Percentiles rank a stretch among this genome's conserved stretches.
Conservation (phyloP, 2,113 vertebrate genomes). For the Riparia riparia region DNA sequence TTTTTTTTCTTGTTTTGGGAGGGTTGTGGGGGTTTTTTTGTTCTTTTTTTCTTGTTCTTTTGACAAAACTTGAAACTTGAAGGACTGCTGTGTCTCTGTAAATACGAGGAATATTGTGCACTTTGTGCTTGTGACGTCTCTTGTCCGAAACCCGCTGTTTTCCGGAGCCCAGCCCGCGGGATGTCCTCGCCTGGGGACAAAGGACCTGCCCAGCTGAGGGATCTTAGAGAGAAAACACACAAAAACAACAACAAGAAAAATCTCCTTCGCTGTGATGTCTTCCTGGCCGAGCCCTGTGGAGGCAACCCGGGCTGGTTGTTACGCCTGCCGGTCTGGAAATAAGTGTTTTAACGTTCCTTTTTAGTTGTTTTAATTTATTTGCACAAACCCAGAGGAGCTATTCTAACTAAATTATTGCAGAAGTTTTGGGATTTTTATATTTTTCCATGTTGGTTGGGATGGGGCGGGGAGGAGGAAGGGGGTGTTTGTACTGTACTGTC, state of each 20-base stretch:
- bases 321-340: conserved; percentile 71
- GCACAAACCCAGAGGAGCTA: conserved; percentile 84
- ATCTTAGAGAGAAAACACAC: conserved; percentile 2
- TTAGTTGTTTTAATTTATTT: conserved; percentile 85
- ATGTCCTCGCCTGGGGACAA: neutral
- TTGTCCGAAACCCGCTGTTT: conserved; percentile 82
- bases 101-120: conserved; percentile 90
- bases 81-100: conserved; percentile 98
- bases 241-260: neutral
- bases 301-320: conserved; percentile 47
- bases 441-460: conserved; percentile 77
- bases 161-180: conserved; percentile 62
- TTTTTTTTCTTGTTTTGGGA: neutral
- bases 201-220: conserved; percentile 59
- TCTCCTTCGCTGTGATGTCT: neutral
- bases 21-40: neutral
- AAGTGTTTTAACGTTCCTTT: conserved; percentile 72
- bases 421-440: conserved; percentile 79
- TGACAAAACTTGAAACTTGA: conserved; percentile 96
- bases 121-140: conserved; percentile 92
- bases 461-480: conserved; percentile 62
- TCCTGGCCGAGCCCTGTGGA: conserved; percentile 38
- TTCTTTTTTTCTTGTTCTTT: conserved; percentile 54
- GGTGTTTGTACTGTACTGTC: conserved; percentile 71
- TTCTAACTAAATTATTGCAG: conserved; percentile 86